Evolutionary conservation across 2,888 invertebrate genomes (phyloP), one percentile per base, ranked within the genome.

Genomic region (Caenorhabditis afra): DNA sequence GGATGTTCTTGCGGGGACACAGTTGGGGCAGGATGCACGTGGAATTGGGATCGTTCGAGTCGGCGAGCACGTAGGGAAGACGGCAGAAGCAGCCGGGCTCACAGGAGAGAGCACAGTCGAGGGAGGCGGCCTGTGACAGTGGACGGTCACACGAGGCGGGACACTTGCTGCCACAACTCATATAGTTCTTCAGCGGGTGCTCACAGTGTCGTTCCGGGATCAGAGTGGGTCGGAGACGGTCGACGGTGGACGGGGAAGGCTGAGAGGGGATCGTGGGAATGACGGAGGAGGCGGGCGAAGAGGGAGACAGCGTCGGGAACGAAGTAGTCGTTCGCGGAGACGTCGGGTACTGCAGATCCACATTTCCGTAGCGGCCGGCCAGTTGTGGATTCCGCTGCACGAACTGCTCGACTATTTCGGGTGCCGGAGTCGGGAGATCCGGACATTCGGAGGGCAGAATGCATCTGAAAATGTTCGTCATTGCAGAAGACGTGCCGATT

Each of bases 121-220:
- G 37, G 18, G 85, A 75, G 10, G 81, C 52, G 5, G 75, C 62
- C 67, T 80, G 79, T 7, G 82, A 70, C 10, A 79, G 23, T 12
- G 79, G 79, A 14, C 74, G 74, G 47, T 79, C 79, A 44, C 82
- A 82, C 1, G 82, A 79, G 1, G 71, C 59, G 0, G 86, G 84
- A 62, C 86, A 86, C 20, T 79, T 73, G 14, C 79, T 79, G 20
- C 86, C 86, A 59, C 86, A 86, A 41, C 79, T 84, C 41, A 81
- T 61, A 57, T 77, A 86, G 66, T 86, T 83, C 55, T 86, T 86
- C 20, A 84, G 50, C 1, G 84, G 83, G 70, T 86, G 84, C 5
- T 82, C 65, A 53, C 86, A 86, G 41, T 78, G 83, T 35, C 82
- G 65, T 44, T 66, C 66, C 16, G 80, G 71, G 20, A 68, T 75